These are phyloP conservation scores for Ganaspis sp. DNA, from an alignment of 1,140 invertebrate species.

Conservation along the genomic window DNA sequence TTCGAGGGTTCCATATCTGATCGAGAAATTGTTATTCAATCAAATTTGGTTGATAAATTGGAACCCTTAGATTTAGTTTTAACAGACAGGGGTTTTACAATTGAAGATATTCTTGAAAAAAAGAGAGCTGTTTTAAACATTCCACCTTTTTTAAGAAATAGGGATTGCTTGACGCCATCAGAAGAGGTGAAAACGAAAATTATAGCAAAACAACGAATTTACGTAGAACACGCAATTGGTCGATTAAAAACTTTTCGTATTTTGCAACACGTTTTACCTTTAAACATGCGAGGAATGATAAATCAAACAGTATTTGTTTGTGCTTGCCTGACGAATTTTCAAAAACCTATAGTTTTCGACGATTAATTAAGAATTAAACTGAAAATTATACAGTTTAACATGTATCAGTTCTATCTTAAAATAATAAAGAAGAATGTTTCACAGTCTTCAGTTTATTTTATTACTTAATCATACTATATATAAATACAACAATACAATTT, in stretches of 20 bases:
- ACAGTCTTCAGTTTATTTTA: no score
- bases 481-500: no score
- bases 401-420: no score
- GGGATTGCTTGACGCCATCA: constrained; percentile 37
- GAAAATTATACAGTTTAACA: no score
- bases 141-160: constrained; percentile 46
- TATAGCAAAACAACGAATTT: constrained; percentile 47
- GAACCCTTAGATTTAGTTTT: constrained; percentile 44
- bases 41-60: constrained; percentile 42
- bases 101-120: constrained; percentile 49
- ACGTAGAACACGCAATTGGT: constrained; percentile 53
- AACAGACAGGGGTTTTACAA: constrained; percentile 35
- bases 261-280: constrained; percentile 43
- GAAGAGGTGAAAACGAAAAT: constrained; percentile 46
- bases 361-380: constrained; percentile 32
- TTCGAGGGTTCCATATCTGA: constrained; percentile 46
- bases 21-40: constrained; percentile 46
- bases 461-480: no score
- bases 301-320: constrained; percentile 52
- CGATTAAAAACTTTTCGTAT: constrained; percentile 50
- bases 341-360: constrained; percentile 39
- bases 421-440: no score
- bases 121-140: constrained; percentile 50
- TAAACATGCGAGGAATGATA: constrained; percentile 41
- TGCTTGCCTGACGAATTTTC: constrained; percentile 51